Base-by-base conservation (phyloP, 2,888 invertebrate genomes). In the Coenonympha arcania region DNA sequence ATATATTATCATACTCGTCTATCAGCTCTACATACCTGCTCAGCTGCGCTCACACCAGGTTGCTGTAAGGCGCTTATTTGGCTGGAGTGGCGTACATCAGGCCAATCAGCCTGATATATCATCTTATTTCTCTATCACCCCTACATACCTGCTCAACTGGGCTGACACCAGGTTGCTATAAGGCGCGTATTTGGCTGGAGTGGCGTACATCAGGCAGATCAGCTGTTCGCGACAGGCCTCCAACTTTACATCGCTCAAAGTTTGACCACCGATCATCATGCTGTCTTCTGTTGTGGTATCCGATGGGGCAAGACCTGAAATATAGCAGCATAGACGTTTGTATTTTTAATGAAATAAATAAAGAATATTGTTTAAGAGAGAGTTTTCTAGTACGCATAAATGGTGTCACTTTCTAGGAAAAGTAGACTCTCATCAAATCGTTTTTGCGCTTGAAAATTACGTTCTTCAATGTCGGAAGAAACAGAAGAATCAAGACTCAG, bases 111-210 rank as follows among this genome's bases (percentile, higher is more conserved):
- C n/a, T n/a, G n/a, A n/a, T n/a, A n/a, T n/a, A n/a, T n/a, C n/a
- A n/a, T n/a, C n/a, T n/a, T n/a, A n/a, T n/a, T n/a, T n/a, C n/a
- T n/a, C n/a, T n/a, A n/a, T n/a, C n/a, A 6, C 4, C 6, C 2
- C 2, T 31, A 39, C 24, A 19, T 28, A 60, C 63, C 93, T 91
- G 84, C 95, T 95, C 42, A 95, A 79, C 65, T 95, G 95, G 0
- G 95, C 95, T 0, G 95, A 95, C 6, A 95, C 91, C 49, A 95
- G 87, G 75, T 95, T 95, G 66, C 95, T 95, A 69, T 93, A 95
- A 0, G 95, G 95, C 0, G 95, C 95, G 73, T 93, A 95, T 71
- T 95, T 93, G 3, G 94, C 93, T 0, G 95, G 95, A 68, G 91
- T 93, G 39, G 92, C 89, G 76, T 95, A 95, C 93, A 95, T 95